Evolutionary conservation across 2,113 vertebrate genomes (phyloP), one percentile per base, ranked within the genome.

Genomic region (Chloropsis cyanopogon): DNA sequence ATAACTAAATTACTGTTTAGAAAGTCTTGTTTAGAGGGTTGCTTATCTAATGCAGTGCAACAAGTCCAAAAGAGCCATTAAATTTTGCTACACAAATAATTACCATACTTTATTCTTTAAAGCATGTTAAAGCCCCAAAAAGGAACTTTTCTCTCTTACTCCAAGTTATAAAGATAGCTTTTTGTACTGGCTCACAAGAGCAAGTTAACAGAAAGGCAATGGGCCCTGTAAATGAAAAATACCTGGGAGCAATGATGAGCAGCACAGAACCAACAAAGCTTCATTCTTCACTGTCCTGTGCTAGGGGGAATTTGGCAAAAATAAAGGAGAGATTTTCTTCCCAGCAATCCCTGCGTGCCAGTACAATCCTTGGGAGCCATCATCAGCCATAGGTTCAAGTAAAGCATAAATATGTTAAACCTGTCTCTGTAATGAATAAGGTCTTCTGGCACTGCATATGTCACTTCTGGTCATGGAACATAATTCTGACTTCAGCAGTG

Each of bases 401-500:
- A 77, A 69, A 91, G 39, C 60, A 75, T 57, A 71, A 92, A 90
- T 12, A 52, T 57, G 15, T 88, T 86, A 91, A 85, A 88, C 18
- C 11, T 53, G 12, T n/a, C 22, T 82, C 22, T 68, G 33, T 49
- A 71, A 81, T n/a, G 53, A 83, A 41, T 63, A 68, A 86, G 37
- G 68, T 93, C 72, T 68, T 88, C 80, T 94, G 82, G 76, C 87
- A 73, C 56, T 54, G n/a, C 20, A 4, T 11, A 44, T 79, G 69
- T 79, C 76, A 82, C 84, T 93, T 79, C 84, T 96, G 63, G 78
- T 93, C 82, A 93, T 78, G 90, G 77, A 82, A 59, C 12, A 35
- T 92, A 95, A 92, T 54, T 94, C 68, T 90, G 52, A 93, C 28
- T 52, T 90, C 76, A 71, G 80, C 22, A 75, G 7, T 53, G n/a